Percentiles rank a stretch among this genome's conserved stretches.
Conservation (phyloP, 2,797 vertebrate species). For the Lepus oiostolus region DNA sequence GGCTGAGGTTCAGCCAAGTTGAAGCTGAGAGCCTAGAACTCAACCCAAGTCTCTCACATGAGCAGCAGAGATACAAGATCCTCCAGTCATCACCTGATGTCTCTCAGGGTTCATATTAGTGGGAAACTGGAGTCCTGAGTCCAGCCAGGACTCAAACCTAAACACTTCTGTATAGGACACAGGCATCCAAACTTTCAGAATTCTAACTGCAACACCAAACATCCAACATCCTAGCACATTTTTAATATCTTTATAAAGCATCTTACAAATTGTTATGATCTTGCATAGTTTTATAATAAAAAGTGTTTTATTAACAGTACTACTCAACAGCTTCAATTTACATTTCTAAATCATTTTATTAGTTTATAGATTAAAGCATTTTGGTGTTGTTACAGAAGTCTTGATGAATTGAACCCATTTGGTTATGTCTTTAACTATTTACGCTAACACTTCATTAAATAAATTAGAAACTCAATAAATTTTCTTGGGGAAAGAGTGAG, state of each 20-base stretch:
- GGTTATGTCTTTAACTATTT: constrained; percentile 36
- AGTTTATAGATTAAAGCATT: not conserved
- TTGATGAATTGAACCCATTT: constrained; percentile 2
- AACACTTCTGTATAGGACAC: no score
- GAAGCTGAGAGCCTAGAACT: no score
- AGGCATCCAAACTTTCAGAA: no score
- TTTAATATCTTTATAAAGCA: not conserved
- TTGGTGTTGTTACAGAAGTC: not conserved
- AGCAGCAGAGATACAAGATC: no score
- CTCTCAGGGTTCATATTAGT: no score
- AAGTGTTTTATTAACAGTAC: not conserved
- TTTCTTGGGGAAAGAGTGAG: not conserved
- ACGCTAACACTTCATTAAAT: constrained; percentile 10
- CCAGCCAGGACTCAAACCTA: no score
- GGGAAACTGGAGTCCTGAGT: no score
- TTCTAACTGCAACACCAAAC: not conserved
- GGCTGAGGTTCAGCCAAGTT: no score
- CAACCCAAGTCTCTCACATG: no score
- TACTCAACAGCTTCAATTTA: constrained; percentile 54
- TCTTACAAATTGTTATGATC: not conserved
- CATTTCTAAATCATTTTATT: constrained; percentile 7
- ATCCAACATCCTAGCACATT: not conserved
- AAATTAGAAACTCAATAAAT: not conserved
- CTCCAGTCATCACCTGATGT: no score
- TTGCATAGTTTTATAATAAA: not conserved